These are phyloP conservation scores for Centrocercus urophasianus DNA, from an alignment of 2,113 vertebrate genomes.

Conservation along the genomic window DNA sequence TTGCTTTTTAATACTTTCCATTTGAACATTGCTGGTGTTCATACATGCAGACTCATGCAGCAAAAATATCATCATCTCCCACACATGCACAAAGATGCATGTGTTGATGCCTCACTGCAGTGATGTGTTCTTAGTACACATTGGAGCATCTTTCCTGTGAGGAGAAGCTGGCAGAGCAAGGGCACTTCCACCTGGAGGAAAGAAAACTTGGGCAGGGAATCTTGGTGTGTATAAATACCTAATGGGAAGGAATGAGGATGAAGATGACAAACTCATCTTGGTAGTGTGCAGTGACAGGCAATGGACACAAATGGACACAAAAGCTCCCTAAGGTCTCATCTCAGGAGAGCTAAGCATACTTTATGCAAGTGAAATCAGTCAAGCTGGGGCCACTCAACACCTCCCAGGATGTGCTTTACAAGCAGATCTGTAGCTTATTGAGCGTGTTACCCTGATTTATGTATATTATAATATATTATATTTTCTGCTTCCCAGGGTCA, in stretches of 20 bases:
- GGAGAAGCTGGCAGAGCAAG: neutral
- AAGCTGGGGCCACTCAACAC: neutral
- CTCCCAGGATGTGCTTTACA: neutral
- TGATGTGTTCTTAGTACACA: neutral
- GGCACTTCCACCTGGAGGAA: neutral
- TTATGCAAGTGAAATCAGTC: neutral
- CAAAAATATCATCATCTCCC: neutral
- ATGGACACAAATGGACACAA: neutral
- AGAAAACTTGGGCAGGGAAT: neutral
- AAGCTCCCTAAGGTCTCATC: neutral
- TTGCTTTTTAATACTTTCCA: neutral
- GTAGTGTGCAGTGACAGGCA: neutral
- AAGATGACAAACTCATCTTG: neutral
- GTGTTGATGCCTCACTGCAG: neutral
- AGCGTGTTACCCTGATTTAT: neutral
- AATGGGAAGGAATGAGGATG: neutral
- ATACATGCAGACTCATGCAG: neutral
- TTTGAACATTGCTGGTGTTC: neutral
- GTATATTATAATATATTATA: neutral
- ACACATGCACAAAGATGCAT: neutral
- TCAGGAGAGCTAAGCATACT: neutral
- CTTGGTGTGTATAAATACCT: neutral
- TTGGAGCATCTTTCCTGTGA: neutral
- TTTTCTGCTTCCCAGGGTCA: slow-evolving; percentile 85
- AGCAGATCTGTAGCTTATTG: neutral